Evolutionary conservation across 2,797 vertebrate genomes (phyloP).

Genomic region (Florisuga fusca): DNA sequence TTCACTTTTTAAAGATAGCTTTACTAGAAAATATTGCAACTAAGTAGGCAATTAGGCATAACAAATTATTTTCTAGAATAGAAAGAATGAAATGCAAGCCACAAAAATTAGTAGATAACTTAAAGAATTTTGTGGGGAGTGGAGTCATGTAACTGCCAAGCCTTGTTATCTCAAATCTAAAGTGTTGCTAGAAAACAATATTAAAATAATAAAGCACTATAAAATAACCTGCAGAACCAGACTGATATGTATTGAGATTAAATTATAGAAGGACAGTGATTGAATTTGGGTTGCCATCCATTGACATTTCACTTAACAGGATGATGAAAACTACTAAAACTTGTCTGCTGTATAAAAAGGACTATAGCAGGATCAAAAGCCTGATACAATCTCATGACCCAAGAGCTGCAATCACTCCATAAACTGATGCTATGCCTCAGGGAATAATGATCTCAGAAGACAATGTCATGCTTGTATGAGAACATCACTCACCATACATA

Average conservation of each 20-base stretch:
- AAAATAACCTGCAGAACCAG: conserved; percentile 30
- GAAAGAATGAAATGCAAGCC: not conserved
- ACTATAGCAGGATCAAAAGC: conserved; percentile 2
- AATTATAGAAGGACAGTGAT: conserved; percentile 43
- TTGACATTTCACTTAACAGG: conserved; percentile 27
- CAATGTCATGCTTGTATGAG: conserved; percentile 3
- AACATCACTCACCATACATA: not conserved
- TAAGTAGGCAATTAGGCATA: conserved; percentile 34
- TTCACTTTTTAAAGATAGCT: conserved; percentile 1
- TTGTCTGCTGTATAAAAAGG: not conserved
- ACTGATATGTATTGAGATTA: conserved; percentile 36
- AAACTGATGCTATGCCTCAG: not conserved
- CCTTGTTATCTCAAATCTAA: conserved; percentile 19
- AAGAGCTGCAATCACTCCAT: conserved; percentile 30
- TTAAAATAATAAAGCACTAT: conserved; percentile 30
- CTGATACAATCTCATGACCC: not conserved
- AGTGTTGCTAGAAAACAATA: conserved; percentile 18
- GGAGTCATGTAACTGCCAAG: not conserved
- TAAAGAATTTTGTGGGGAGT: not conserved
- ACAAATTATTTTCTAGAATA: conserved; percentile 21
- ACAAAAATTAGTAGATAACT: not conserved
- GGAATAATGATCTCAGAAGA: conserved; percentile 7
- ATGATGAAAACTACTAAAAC: conserved; percentile 34
- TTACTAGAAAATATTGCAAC: not conserved
- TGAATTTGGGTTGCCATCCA: conserved; percentile 54